A percentile compares a stretch with the other conserved stretches of the same genome.
These are phyloP conservation scores for Alectura lathami DNA, from an alignment of 2,113 vertebrate species.

Conservation along the genomic window DNA sequence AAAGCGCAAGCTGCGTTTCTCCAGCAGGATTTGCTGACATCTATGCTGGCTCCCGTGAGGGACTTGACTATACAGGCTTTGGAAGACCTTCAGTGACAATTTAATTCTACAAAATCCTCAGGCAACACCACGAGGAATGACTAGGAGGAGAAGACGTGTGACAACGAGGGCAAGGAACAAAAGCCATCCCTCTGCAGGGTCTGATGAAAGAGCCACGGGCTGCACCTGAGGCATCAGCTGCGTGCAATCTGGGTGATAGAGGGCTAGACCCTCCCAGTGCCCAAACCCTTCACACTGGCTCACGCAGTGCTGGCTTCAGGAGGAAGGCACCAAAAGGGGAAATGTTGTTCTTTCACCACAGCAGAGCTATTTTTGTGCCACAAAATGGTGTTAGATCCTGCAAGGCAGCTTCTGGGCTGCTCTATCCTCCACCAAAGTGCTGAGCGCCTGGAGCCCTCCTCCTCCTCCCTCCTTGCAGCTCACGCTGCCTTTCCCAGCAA, in stretches of 20 bases:
- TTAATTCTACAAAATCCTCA: neutral
- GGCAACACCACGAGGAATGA: neutral
- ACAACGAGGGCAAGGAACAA: neutral
- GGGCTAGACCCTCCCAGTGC: rapidly evolving
- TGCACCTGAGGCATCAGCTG: neutral
- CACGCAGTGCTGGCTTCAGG: neutral
- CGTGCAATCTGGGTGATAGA: rapidly evolving
- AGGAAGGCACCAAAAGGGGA: neutral
- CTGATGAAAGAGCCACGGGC: neutral
- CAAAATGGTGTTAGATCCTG: neutral
- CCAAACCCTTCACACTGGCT: neutral
- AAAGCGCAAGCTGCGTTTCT: neutral
- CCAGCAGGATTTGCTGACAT: neutral
- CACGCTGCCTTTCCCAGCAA: neutral
- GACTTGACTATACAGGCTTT: neutral
- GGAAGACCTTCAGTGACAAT: neutral
- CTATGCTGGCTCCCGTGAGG: neutral
- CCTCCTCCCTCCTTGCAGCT: neutral
- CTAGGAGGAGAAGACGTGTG: neutral
- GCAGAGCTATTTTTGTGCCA: neutral
- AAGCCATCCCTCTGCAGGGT: neutral
- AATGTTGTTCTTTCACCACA: neutral
- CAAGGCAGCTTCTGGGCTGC: neutral
- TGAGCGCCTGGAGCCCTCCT: neutral
- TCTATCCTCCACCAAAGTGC: neutral